These are phyloP conservation scores for Hippolais icterina DNA, from an alignment of 2,113 vertebrate genomes.

Conservation along the genomic window DNA sequence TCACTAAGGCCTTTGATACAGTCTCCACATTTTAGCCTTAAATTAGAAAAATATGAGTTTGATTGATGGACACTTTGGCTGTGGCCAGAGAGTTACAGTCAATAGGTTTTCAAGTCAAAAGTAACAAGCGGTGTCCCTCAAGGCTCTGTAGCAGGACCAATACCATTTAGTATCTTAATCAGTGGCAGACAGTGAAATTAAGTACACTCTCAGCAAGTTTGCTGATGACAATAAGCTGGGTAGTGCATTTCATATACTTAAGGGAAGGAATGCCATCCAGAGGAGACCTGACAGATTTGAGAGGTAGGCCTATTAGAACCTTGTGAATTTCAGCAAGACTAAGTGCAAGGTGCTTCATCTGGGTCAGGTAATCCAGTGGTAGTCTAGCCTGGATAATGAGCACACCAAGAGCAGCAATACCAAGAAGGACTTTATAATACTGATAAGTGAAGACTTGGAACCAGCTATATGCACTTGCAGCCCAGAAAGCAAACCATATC, in stretches of 20 bases:
- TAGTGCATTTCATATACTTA: background rate
- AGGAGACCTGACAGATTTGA: background rate
- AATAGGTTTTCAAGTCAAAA: no score
- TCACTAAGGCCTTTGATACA: background rate
- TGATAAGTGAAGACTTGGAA: background rate
- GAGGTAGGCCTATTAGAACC: background rate
- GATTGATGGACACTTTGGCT: background rate
- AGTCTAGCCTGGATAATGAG: background rate
- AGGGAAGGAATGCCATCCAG: background rate
- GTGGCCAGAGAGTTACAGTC: background rate
- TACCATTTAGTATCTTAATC: background rate
- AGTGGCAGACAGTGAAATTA: background rate
- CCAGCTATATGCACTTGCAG: background rate
- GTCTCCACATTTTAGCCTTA: background rate
- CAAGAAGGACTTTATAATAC: background rate
- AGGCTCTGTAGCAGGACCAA: background rate
- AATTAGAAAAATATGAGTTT: background rate
- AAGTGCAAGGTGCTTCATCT: background rate
- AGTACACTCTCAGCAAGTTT: background rate
- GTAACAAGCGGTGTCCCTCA: background rate
- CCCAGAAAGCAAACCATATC: background rate
- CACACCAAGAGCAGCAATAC: rapidly evolving
- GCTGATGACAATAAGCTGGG: background rate
- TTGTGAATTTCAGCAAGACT: background rate
- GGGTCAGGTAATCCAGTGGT: background rate